Conservation (phyloP, 2,113 vertebrate genomes). For the Orycteropus afer region DNA sequence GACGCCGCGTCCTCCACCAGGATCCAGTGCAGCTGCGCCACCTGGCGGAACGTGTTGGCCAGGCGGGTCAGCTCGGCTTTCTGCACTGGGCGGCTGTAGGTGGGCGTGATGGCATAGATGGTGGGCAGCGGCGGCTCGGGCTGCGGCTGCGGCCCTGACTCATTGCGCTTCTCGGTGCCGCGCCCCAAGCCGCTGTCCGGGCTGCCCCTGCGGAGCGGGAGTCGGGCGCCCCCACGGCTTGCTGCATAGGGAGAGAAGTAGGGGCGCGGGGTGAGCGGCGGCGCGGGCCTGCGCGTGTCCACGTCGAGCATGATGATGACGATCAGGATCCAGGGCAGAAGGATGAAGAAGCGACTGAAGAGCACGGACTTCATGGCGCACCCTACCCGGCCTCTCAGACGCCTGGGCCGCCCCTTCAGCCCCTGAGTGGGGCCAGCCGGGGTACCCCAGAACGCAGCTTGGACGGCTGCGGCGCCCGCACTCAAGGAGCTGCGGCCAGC, state of each 20-base stretch:
- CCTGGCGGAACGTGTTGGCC: constrained; percentile 96
- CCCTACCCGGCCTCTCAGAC: background rate
- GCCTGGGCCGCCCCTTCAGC: background rate
- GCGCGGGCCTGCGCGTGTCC: constrained; percentile 86
- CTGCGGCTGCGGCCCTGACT: constrained; percentile 23
- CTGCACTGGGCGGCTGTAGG: constrained; percentile 96
- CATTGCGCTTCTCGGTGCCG: constrained; percentile 40
- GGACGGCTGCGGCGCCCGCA: constrained; percentile 24
- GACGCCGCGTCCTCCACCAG: constrained; percentile 94
- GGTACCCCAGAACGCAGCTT: constrained; percentile 41
- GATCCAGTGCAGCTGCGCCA: constrained; percentile 95
- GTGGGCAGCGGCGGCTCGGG: constrained; percentile 84
- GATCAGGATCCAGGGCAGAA: constrained; percentile 95
- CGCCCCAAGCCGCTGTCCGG: background rate
- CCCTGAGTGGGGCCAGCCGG: background rate
- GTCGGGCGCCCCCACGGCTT: constrained; percentile 53
- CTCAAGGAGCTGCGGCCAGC: constrained; percentile 20
- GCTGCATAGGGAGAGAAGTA: constrained; percentile 68
- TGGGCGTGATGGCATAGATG: constrained; percentile 97
- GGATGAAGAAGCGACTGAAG: constrained; percentile 93
- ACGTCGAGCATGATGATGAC: constrained; percentile 96
- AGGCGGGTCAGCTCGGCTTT: constrained; percentile 97
- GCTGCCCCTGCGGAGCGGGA: constrained; percentile 43
- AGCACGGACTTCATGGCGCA: constrained; percentile 92
- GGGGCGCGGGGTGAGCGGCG: constrained; percentile 80